These are phyloP conservation scores for Julus scanicus DNA, from an alignment of 2,888 invertebrate species.

Conservation along the genomic window DNA sequence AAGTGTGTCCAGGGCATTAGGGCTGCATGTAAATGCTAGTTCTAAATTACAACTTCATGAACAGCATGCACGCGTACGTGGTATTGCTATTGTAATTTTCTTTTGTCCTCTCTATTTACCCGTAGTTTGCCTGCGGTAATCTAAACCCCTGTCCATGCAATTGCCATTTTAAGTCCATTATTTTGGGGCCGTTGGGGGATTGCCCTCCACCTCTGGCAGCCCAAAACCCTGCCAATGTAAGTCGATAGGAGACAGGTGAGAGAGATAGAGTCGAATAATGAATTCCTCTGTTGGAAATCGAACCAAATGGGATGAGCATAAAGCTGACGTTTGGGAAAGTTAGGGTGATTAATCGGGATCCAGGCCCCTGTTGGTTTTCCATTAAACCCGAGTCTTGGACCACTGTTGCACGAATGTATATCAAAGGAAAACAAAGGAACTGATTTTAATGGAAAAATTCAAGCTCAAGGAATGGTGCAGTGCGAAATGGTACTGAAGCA, in stretches of 20 bases:
- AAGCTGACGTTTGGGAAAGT: slow-evolving; percentile 21
- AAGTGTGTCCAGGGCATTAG: not conserved
- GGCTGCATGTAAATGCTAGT: not conserved
- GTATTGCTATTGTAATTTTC: not conserved
- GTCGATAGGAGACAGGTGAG: slow-evolving; percentile 1
- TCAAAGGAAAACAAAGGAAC: not conserved
- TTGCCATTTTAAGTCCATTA: slow-evolving; percentile 16
- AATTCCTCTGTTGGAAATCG: slow-evolving; percentile 12
- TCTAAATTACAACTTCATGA: not conserved
- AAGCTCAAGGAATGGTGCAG: not conserved
- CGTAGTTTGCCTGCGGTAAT: not conserved
- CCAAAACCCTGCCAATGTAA: not conserved
- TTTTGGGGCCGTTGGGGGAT: not conserved
- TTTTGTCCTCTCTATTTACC: not conserved
- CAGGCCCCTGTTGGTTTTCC: slow-evolving; percentile 21
- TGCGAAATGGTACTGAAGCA: not conserved
- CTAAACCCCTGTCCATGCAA: not conserved
- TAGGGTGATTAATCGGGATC: slow-evolving; percentile 21
- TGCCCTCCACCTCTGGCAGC: not conserved
- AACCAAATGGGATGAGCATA: slow-evolving; percentile 11
- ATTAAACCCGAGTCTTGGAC: not conserved
- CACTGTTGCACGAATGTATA: not conserved
- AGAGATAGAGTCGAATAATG: not conserved
- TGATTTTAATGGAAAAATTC: not conserved
- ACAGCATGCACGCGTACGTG: not conserved